These are phyloP conservation scores for Dendroctonus ponderosae DNA, from an alignment of 1,140 invertebrate species.

Conservation along the genomic window DNA sequence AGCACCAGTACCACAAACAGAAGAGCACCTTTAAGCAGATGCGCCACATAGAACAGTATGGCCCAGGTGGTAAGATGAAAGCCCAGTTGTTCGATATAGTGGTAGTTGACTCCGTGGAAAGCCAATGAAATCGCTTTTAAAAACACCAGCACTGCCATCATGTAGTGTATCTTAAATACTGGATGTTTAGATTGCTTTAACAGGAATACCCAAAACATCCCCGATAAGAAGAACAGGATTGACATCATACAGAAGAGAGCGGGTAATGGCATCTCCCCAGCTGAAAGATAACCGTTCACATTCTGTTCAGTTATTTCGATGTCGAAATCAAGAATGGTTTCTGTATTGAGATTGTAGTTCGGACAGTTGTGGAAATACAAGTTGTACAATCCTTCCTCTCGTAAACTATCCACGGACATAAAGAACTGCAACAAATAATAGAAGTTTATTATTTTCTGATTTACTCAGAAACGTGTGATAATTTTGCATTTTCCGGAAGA, in stretches of 20 bases:
- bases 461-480: neutral
- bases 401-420: slow-evolving; percentile 72
- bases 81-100: slow-evolving; percentile 92
- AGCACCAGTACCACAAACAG: slow-evolving; percentile 95
- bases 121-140: slow-evolving; percentile 89
- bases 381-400: slow-evolving; percentile 92
- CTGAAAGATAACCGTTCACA: slow-evolving; percentile 84
- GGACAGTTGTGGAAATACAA: slow-evolving; percentile 95
- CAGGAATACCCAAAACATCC: slow-evolving; percentile 89
- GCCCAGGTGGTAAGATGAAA: slow-evolving; percentile 96
- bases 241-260: slow-evolving; percentile 90
- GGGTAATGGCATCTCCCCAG: slow-evolving; percentile 94
- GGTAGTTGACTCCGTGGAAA: slow-evolving; percentile 96
- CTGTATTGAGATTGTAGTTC: slow-evolving; percentile 55
- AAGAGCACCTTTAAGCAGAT: slow-evolving; percentile 77
- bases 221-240: slow-evolving; percentile 84
- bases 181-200: slow-evolving; percentile 74
- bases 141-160: slow-evolving; percentile 94
- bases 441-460: neutral
- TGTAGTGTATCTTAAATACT: slow-evolving; percentile 94
- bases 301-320: slow-evolving; percentile 85
- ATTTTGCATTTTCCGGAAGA: neutral
- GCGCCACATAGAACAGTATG: slow-evolving; percentile 93
- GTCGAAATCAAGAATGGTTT: slow-evolving; percentile 50
- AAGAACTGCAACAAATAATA: slow-evolving; percentile 38